A percentile compares a stretch with the other conserved stretches of the same genome.
Conservation (phyloP, 1,140 invertebrate species). For the Sitophilus oryzae region DNA sequence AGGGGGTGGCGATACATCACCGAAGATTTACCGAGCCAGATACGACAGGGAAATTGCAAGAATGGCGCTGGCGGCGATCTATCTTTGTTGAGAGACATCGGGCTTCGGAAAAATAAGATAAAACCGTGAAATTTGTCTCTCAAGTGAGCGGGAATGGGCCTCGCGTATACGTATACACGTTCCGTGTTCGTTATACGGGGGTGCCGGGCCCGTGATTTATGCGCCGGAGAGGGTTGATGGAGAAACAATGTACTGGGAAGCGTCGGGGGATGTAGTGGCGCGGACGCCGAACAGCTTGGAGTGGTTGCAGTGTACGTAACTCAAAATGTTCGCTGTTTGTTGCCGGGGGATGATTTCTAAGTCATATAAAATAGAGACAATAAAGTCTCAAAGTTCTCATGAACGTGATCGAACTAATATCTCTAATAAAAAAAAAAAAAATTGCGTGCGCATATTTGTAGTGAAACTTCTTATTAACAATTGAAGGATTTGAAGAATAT, state of each 20-base stretch:
- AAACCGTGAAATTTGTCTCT: conserved; percentile 44
- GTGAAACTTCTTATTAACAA: too few species aligned
- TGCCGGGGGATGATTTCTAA: too few species aligned
- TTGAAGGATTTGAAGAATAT: too few species aligned
- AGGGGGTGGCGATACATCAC: conserved; percentile 45
- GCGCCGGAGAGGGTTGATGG: conserved; percentile 17
- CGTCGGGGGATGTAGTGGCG: not conserved
- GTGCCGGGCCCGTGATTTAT: conserved; percentile 10
- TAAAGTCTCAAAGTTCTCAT: too few species aligned
- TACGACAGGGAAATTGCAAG: conserved; percentile 51
- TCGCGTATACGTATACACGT: conserved; percentile 38
- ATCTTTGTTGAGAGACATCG: conserved; percentile 44
- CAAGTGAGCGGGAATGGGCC: conserved; percentile 42
- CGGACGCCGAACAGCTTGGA: too few species aligned
- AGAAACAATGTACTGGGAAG: conserved; percentile 17
- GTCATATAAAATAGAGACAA: too few species aligned
- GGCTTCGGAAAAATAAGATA: conserved; percentile 45
- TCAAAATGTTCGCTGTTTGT: too few species aligned
- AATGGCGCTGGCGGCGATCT: conserved; percentile 48
- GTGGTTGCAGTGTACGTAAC: too few species aligned
- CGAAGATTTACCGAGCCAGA: conserved; percentile 47
- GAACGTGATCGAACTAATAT: too few species aligned
- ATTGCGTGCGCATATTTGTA: too few species aligned
- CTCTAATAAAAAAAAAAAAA: too few species aligned
- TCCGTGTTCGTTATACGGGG: conserved; percentile 3